phyloP scores from a whole-genome alignment of 2,888 invertebrate genomes.

The Cremastobaeus sp. region DNA sequence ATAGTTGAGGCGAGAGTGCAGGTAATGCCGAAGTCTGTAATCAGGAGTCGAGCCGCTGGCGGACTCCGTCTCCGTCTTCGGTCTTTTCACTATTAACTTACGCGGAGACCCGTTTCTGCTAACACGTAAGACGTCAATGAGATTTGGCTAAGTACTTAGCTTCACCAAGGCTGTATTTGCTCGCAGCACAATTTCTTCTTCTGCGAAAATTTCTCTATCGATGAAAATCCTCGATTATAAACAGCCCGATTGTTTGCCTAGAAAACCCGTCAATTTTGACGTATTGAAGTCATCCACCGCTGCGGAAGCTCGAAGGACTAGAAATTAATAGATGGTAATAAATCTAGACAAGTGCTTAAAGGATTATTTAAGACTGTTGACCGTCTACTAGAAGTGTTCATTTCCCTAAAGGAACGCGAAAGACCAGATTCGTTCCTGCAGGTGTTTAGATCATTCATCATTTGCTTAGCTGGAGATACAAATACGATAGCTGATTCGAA shows the following conservation, averaged over 20 bases:
- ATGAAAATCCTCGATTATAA: no score
- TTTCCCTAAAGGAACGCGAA: conserved; percentile 36
- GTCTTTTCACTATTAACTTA: conserved; percentile 76
- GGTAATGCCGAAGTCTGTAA: conserved; percentile 77
- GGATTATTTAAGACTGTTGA: conserved; percentile 45
- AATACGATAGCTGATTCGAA: neutral
- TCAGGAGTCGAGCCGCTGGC: conserved; percentile 70
- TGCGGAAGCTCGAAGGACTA: no score
- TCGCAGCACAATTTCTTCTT: neutral
- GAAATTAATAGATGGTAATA: conserved; percentile 36
- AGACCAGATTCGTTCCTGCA: conserved; percentile 40
- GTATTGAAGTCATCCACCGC: no score
- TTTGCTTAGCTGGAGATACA: neutral
- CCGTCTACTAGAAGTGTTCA: conserved; percentile 30
- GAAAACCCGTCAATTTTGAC: neutral
- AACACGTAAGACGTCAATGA: conserved; percentile 66
- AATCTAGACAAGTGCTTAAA: conserved; percentile 33
- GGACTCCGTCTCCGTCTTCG: conserved; percentile 65
- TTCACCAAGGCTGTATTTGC: neutral
- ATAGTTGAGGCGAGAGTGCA: conserved; percentile 76
- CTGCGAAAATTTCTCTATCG: neutral
- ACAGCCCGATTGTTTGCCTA: neutral
- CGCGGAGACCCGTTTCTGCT: conserved; percentile 68
- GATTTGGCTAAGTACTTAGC: conserved; percentile 6
- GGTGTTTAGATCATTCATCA: conserved; percentile 10